Evolutionary conservation across 2,888 invertebrate species (phyloP).

Genomic region (Nesidiocoris tenuis): DNA sequence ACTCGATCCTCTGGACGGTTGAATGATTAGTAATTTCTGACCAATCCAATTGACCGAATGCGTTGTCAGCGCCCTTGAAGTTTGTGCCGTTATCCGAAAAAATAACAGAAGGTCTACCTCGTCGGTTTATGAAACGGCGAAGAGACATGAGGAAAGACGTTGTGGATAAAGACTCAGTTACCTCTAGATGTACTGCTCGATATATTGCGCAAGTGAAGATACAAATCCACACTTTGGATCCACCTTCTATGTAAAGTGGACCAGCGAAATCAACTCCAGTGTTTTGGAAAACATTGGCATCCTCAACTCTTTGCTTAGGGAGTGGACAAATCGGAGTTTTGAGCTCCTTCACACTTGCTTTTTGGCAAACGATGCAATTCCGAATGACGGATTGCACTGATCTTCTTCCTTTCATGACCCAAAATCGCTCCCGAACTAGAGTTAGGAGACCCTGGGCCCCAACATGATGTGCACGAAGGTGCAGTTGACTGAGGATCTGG

Average conservation of each 20-base stretch:
- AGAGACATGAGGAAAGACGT: conserved; percentile 52
- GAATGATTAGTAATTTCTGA: conserved; percentile 46
- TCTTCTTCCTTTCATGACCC: background rate
- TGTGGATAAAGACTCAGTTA: conserved; percentile 52
- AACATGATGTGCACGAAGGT: background rate
- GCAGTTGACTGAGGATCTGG: background rate
- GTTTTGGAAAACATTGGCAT: conserved; percentile 52
- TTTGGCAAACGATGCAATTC: background rate
- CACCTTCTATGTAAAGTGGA: conserved; percentile 52
- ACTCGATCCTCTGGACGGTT: background rate
- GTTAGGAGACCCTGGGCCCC: conserved; percentile 3
- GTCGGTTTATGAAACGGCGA: conserved; percentile 52
- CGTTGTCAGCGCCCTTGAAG: conserved; percentile 53
- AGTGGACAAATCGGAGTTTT: conserved; percentile 47
- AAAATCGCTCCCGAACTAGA: background rate
- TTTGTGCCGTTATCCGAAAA: conserved; percentile 55
- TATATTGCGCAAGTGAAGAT: conserved; percentile 55
- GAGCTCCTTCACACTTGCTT: background rate
- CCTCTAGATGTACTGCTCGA: conserved; percentile 54
- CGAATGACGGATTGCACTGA: background rate
- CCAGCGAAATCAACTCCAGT: conserved; percentile 54
- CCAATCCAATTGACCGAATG: conserved; percentile 59
- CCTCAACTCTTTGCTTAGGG: conserved; percentile 52
- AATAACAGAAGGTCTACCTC: conserved; percentile 52
- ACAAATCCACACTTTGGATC: conserved; percentile 52